These are phyloP conservation scores for Fissipunctia ypsillon DNA, from an alignment of 2,888 invertebrate genomes.

Conservation along the genomic window DNA sequence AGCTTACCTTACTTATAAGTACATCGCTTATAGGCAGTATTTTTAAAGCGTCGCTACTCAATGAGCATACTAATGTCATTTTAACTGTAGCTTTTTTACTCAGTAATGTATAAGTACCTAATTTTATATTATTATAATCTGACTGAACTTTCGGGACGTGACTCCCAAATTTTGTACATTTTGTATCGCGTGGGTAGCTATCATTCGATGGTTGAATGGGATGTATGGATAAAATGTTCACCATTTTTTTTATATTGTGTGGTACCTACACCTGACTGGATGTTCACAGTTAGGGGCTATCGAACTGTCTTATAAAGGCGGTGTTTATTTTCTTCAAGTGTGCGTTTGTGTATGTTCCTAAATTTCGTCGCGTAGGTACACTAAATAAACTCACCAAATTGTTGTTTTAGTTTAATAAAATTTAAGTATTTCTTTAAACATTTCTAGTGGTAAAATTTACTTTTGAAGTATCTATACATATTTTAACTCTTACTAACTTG, in stretches of 20 bases:
- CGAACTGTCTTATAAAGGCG: constrained; percentile 81
- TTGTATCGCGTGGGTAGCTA: constrained; percentile 75
- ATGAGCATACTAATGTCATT: constrained; percentile 77
- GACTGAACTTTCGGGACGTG: constrained; percentile 81
- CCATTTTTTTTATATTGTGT: constrained; percentile 62
- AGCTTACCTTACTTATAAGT: constrained; percentile 78
- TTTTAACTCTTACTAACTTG: constrained; percentile 87
- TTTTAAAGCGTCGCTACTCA: constrained; percentile 82
- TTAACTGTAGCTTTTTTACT: constrained; percentile 88
- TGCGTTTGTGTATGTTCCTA: constrained; percentile 86
- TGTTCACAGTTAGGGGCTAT: constrained; percentile 62
- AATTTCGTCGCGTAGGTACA: constrained; percentile 79
- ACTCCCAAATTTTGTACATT: constrained; percentile 80
- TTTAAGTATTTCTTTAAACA: constrained; percentile 79
- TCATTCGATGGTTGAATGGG: constrained; percentile 69
- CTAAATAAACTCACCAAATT: constrained; percentile 87
- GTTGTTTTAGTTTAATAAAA: constrained; percentile 79
- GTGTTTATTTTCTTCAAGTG: constrained; percentile 70
- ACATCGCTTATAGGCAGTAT: constrained; percentile 83
- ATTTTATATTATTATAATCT: constrained; percentile 79
- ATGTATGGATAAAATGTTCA: constrained; percentile 68
- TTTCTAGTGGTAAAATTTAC: constrained; percentile 80
- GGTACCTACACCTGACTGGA: constrained; percentile 53
- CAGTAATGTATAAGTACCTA: constrained; percentile 76
- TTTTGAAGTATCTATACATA: constrained; percentile 83